A percentile compares a stretch with the other conserved stretches of the same genome.
Conservation (phyloP, 1,140 invertebrate genomes). For the Aphaenogaster floridana region DNA sequence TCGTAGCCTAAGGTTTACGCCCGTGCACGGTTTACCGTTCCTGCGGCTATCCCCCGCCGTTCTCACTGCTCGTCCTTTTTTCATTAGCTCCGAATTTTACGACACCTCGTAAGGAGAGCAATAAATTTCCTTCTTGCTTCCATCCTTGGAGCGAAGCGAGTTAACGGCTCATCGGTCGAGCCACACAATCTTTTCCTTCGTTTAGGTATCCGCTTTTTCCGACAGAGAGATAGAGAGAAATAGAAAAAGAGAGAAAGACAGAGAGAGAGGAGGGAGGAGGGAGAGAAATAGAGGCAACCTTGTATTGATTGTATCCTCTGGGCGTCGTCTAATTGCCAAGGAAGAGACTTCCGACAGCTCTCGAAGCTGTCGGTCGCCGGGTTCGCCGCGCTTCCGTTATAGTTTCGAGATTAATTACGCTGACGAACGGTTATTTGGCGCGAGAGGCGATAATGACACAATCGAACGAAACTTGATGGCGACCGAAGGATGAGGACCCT, state of each 20-base stretch:
- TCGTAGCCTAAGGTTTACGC: conserved; percentile 24
- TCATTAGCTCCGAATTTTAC: conserved; percentile 74
- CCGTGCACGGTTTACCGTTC: conserved; percentile 37
- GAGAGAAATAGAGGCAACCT: conserved; percentile 7
- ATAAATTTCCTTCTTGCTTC: conserved; percentile 66
- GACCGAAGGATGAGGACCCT: conserved; percentile 8
- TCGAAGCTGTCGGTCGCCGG: conserved; percentile 31
- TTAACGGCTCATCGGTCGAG: conserved; percentile 47
- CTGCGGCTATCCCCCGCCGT: background rate
- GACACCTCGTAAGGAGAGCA: conserved; percentile 58
- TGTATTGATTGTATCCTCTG: conserved; percentile 57
- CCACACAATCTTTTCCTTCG: conserved; percentile 35
- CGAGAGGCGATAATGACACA: conserved; percentile 62
- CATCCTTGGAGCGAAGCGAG: conserved; percentile 38
- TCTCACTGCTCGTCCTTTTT: conserved; percentile 51
- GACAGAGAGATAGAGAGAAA: background rate
- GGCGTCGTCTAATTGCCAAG: conserved; percentile 55
- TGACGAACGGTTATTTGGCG: conserved; percentile 62
- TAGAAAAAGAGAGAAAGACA: background rate
- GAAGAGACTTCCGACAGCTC: conserved; percentile 38
- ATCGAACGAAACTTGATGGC: conserved; percentile 59
- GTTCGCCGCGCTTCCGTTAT: conserved; percentile 51
- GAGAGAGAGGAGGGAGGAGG: background rate
- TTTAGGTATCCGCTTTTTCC: conserved; percentile 2
- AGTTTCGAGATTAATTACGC: conserved; percentile 63